Evolutionary conservation across 2,888 invertebrate genomes (phyloP), one percentile per base, ranked within the genome.

Genomic region (Diarsia brunnea): DNA sequence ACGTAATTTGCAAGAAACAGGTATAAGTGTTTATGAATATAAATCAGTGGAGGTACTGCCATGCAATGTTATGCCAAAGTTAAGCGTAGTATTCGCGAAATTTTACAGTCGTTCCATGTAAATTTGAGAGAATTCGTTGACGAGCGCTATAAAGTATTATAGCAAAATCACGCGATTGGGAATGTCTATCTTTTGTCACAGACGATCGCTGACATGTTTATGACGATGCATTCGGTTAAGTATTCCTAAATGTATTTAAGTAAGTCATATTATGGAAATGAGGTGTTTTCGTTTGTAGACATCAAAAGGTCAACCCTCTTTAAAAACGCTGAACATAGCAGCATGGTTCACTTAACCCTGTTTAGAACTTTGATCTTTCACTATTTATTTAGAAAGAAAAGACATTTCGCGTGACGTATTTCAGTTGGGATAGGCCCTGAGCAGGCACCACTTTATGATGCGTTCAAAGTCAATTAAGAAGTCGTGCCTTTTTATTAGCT

Each of bases 91-190:
- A 81, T 87, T 90, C 80, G 91, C 89, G 78, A 90, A 91, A 91
- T 90, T 90, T 90, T 91, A 91, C 89, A 90, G 87, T 89, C 55
- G 86, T 90, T 89, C 89, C 87, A 93, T 92, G 91, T 90, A 92
- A 93, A 93, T 92, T 93, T 89, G 79, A 87, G 88, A 87, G 85
- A 81, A 87, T 88, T 85, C 78, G 84, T 87, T 88, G 90, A 89
- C 87, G 85, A 90, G 85, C 69, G 78, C 82, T 82, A 82, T 85
- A 86, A 87, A 84, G 84, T 86, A 85, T 76, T 79, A 85, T 71
- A 76, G 88, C 80, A 82, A 87, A 87, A 87, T 86, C 91, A 93
- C 92, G 91, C 93, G 90, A 93, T 88, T 47, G 85, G 89, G 90
- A 88, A 90, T 90, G 89, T 89, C 84, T 83, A 87, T 88, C 89